Conservation (phyloP, 2,888 invertebrate genomes). For the Leptothorax acervorum region DNA sequence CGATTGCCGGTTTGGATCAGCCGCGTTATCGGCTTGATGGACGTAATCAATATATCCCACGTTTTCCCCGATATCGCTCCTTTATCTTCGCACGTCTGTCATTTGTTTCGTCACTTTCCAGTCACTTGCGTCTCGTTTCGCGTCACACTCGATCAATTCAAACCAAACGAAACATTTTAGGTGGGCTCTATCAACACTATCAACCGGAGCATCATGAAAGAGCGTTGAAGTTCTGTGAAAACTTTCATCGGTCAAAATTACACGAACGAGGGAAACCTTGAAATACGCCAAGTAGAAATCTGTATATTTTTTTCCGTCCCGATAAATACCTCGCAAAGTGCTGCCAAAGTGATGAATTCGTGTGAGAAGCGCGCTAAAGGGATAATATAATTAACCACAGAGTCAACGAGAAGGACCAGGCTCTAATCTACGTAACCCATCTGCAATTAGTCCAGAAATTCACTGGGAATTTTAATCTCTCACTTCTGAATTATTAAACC, state of each 20-base stretch:
- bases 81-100: constrained; percentile 25
- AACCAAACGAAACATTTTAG: constrained; percentile 4
- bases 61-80: constrained; percentile 13
- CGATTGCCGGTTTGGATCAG: constrained; percentile 45
- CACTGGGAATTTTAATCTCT: constrained; percentile 21
- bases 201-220: background rate
- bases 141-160: constrained; percentile 8
- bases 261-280: background rate
- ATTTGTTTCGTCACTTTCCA: constrained; percentile 25
- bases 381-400: constrained; percentile 23
- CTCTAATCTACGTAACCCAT: constrained; percentile 18
- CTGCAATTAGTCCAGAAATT: constrained; percentile 33
- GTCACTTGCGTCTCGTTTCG: constrained; percentile 27
- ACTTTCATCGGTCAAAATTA: background rate
- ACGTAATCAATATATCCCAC: constrained; percentile 49
- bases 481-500: constrained; percentile 33
- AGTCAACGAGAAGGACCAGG: background rate
- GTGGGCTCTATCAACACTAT: background rate
- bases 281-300: background rate
- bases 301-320: background rate
- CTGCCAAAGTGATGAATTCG: background rate
- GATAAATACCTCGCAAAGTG: background rate
- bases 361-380: background rate
- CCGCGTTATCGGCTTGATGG: constrained; percentile 48
- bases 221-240: background rate